Percentiles rank a stretch among this genome's conserved stretches.
phyloP scores from a whole-genome alignment of 2,888 invertebrate species.

The Ypsolopha sequella region DNA sequence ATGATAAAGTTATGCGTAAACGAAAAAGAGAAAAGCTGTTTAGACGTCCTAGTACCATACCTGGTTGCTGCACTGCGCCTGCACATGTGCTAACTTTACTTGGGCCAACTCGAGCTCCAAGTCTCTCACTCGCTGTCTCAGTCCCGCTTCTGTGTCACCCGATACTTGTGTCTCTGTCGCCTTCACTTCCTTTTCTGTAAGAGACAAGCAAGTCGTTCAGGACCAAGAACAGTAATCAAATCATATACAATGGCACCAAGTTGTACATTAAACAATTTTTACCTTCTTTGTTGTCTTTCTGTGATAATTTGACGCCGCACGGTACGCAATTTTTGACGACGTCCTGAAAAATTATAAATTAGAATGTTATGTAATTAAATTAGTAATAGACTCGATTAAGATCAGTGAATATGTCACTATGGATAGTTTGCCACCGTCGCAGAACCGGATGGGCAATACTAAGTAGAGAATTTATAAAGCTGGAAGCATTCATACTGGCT shows the following conservation, averaged over 20 bases:
- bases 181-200: slow-evolving; percentile 30
- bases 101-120: slow-evolving; percentile 96
- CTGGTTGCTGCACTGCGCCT: slow-evolving; percentile 96
- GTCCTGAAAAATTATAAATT: slow-evolving; percentile 29
- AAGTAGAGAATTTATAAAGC: no score
- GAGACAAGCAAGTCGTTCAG: neutral
- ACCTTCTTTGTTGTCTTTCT: slow-evolving; percentile 60
- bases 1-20: no score
- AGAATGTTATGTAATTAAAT: no score
- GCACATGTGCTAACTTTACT: slow-evolving; percentile 96
- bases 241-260: neutral
- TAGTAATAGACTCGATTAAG: no score
- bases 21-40: no score
- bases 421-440: no score
- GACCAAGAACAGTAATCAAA: neutral
- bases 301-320: slow-evolving; percentile 48
- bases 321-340: slow-evolving; percentile 45
- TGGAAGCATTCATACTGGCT: no score
- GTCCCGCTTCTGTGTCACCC: slow-evolving; percentile 55
- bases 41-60: slow-evolving; percentile 32
- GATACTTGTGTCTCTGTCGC: slow-evolving; percentile 17
- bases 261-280: slow-evolving; percentile 3
- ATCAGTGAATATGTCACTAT: no score
- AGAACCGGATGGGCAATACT: no score
- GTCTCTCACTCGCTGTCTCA: slow-evolving; percentile 82